Evolutionary conservation across 2,113 vertebrate species (phyloP).

Genomic region (Phycodurus eques): DNA sequence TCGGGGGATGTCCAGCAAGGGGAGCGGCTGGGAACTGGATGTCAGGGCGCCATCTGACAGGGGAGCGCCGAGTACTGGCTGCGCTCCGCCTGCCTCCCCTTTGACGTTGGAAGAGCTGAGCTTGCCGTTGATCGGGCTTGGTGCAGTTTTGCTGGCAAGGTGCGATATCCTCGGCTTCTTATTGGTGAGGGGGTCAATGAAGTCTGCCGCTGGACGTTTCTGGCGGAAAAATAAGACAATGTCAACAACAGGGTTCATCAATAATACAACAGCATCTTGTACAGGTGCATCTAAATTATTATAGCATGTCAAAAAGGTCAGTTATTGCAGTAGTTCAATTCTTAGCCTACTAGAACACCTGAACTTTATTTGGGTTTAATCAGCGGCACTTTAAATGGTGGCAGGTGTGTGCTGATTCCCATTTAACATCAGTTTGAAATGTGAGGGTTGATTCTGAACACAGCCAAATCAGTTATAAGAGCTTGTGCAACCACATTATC

Average conservation of each 20-base stretch:
- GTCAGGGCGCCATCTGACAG: constrained; percentile 47
- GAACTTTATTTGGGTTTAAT: no score
- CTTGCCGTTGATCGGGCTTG: constrained; percentile 83
- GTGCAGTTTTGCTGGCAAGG: constrained; percentile 78
- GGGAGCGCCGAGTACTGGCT: constrained; percentile 14
- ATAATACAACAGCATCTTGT: no score
- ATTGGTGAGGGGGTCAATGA: constrained; percentile 86
- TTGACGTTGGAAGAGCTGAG: constrained; percentile 76
- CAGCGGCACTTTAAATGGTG: no score
- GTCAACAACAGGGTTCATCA: neutral
- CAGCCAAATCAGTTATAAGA: no score
- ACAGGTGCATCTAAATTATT: no score
- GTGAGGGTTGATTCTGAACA: no score
- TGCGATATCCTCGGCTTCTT: constrained; percentile 94
- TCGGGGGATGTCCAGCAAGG: constrained; percentile 75
- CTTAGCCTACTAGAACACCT: no score
- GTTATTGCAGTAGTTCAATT: no score
- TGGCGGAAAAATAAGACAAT: constrained; percentile 40
- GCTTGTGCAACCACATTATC: no score
- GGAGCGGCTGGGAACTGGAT: constrained; percentile 69
- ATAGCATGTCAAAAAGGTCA: no score
- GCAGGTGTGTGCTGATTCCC: no score
- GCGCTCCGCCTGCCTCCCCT: constrained; percentile 64
- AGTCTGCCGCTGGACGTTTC: constrained; percentile 87
- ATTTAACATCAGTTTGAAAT: no score